Evolutionary conservation across 2,113 vertebrate genomes (phyloP), one percentile per base, ranked within the genome.

Genomic region (Odocoileus hemionus): DNA sequence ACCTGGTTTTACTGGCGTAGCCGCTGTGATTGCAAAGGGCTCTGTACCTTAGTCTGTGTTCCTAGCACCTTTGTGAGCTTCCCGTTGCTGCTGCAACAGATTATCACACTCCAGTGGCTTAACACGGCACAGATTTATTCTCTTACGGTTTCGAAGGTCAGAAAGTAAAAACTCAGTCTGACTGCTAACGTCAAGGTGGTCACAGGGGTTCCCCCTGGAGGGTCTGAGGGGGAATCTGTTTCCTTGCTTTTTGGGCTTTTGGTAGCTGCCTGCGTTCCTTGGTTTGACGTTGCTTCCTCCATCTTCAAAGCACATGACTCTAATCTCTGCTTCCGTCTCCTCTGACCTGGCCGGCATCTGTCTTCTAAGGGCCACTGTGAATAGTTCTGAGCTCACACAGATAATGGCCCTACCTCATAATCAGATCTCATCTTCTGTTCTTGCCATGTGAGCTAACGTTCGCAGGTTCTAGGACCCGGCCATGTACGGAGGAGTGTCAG

Each of bases 31-130:
- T 26, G 26, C 70, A 47, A 55, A 83, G 84, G 55, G 8, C 33
- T 67, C 61, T 3, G 9, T 1, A 12, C 9, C 17, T 33, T 7
- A 8, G 50, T 36, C 36, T 3, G 0, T 16, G 23, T 33, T 78
- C 70, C 36, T 78, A n/a, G 26, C 5, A 19, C 47, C 60, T 26
- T 7, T 50, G 1, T 50, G 21, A 12, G 19, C 26, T 91, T 93
- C 64, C 28, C 25, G 0, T 28, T 39, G 47, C 33, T 1, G 33
- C 74, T 47, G 7, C 16, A 58, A 85, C 79, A 90, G 79, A 90
- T 28, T 15, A 26, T 19, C 28, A 16, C 28, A 80, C 5, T 70
- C 15, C 13, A 57, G n/a, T 23, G 43, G 16, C 30, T 92, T 36
- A 80, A 80, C 95, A 11, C 0, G n/a, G 52, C 28, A 36, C n/a